Base-by-base conservation (phyloP, 2,888 invertebrate species). In the Anarsia innoxiella region DNA sequence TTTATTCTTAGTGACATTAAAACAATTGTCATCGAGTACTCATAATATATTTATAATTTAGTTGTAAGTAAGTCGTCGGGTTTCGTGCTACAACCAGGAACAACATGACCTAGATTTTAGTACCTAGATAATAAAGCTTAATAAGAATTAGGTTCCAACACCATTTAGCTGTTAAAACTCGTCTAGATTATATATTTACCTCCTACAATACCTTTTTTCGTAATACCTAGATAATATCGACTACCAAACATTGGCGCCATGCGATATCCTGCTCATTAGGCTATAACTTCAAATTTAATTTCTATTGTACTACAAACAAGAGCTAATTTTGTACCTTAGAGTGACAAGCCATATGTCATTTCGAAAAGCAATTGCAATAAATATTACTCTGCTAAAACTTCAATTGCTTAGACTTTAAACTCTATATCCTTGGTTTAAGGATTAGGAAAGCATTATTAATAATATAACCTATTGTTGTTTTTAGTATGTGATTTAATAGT, bases 331-430 rank as follows among this genome's bases (percentile, higher is more conserved):
- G n/a, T n/a, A n/a, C n/a, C n/a, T n/a, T n/a, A n/a, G n/a, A n/a
- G n/a, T n/a, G n/a, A n/a, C n/a, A n/a, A n/a, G n/a, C n/a, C 39
- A 40, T 56, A 46, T 51, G 45, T 49, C 50, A 51, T 50, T 58
- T 46, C 50, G 45, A 45, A 51, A 57, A 49, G 48, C 52, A 45
- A 12, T 5, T 26, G 9, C 8, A 39, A 26, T n/a, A 31, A n/a
- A 49, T 60, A 59, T 59, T 64, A 58, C 63, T 59, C 66, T 65
- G 58, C n/a, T n/a, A n/a, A n/a, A n/a, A n/a, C n/a, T n/a, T n/a
- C n/a, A n/a, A n/a, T n/a, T n/a, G n/a, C n/a, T 31, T 36, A 44
- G 13, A 66, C 46, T 59, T 52, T 59, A 51, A 53, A 48, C 63
- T 58, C 50, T 71, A 59, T 12, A n/a, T 37, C 8, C 42, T 8